Evolutionary conservation across 1,140 invertebrate species (phyloP), one percentile per base, ranked within the genome.

Genomic region (Hesperophylax magnus): DNA sequence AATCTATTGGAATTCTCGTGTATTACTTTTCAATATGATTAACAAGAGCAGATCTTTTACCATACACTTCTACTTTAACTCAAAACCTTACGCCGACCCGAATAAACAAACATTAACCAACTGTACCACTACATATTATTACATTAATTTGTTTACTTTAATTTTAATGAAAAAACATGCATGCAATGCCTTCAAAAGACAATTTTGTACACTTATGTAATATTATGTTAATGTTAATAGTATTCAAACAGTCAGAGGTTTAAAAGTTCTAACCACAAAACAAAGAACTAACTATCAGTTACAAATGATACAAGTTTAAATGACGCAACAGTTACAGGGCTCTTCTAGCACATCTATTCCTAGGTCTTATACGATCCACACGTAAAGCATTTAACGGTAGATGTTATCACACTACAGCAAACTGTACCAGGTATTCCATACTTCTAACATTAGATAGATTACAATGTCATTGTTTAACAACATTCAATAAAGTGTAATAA

Each of bases 81-180:
- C 39, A 9, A 27, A 53, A 78, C 58, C 76, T 65, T 67, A 78
- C n/a, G 39, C 22, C 39, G 39, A 78, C 34, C 56, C 52, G 65
- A 76, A 60, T 47, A 27, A 77, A 61, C 14, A 24, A 61, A 77
- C 17, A 31, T 61, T 77, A 77, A 53, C n/a, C 15, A 75, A 75
- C 18, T 58, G 71, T 75, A 75, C 53, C 14, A 58, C 71, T 75
- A 75, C 71, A 75, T 56, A 56, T 56, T 58, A 65, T 34, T 47
- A 47, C 9, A 47, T 18, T 58, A 71, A 71, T 20, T 18, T 47
- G 67, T 71, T 71, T 47, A 71, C 67, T 52, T 71, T 71, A 71
- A 71, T 71, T 71, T 71, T 71, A 47, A 71, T 75, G 71, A 75
- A 71, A 75, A 54, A 75, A 75, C 71, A 75, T 71, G 61, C 67